Base-by-base conservation (phyloP, 2,113 vertebrate species). In the Xiphorhynchus elegans region DNA sequence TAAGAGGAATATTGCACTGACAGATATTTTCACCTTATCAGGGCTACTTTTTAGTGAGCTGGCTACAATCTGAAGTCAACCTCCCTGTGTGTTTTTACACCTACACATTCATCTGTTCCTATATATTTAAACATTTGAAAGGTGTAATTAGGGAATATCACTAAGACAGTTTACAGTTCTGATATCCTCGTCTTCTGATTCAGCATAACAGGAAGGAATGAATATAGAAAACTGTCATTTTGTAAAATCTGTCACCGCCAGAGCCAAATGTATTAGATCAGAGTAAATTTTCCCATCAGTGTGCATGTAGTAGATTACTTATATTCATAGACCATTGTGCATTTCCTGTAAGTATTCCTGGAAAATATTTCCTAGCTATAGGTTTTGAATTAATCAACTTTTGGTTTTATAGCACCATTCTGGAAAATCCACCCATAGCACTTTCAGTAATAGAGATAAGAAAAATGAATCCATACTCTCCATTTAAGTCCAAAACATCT, bases 371-470 rank as follows among this genome's bases (percentile, higher is more conserved):
- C 89, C 90, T 90, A 93, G 79, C 47, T 77, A 19, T 60, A 91
- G 88, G 74, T 95, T 97, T 87, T 95, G 90, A 96, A 96, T 97
- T 96, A 97, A 98, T 98, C 96, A 96, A 55, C 68, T 88, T 97
- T 96, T 96, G 94, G 96, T 98, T 98, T 98, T 97, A 97, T 97
- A 94, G 37, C 91, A 84, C 79, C 93, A 47, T 98, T 96, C 97
- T 98, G 96, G 96, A 98, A 98, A 98, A 97, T 87, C 60, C 49
- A 74, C 94, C 97, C 84, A 47, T 96, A 87, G 53, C 37, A 40
- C 91, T 98, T 98, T 98, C 97, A 97, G 97, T 97, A 98, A 98
- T 25, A 93, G 91, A 91, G 68, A 93, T 97, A 96, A 93, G 81
- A 92, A 95, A 94, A 95, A 95, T 11, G 28, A 98, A 98, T 98